Base-by-base conservation (phyloP, 2,113 vertebrate genomes). In the Neogobius melanostomus region DNA sequence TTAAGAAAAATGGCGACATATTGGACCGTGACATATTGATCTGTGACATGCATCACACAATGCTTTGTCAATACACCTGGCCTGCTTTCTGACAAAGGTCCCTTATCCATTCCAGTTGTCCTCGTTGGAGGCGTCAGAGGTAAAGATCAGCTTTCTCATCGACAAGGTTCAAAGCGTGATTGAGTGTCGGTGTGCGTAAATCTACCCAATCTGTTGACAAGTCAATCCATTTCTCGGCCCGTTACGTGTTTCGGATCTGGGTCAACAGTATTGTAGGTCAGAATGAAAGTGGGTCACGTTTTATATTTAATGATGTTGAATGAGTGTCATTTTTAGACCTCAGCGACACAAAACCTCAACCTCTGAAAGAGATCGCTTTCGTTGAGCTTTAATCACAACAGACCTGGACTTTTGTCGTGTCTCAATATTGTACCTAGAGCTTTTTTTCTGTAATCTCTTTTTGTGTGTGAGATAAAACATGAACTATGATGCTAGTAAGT, bases 191-290 rank as follows among this genome's bases (percentile, higher is more conserved):
- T 82, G 68, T 56, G 63, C 63, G 67, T 17, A 46, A 43, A 68
- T 76, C 57, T 69, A 81, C 86, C 8, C 71, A 80, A 68, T 75
- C n/a, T 1, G 45, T 67, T 74, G 86, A 78, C 82, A 76, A 83
- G 84, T 2, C 56, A 1, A 88, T 85, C 81, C 28, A 77, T 85
- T 82, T 68, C 42, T 67, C 66, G n/a, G 63, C 68, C 59, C 52
- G 59, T 82, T 74, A 75, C 74, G 77, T 68, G 45, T 68, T 36
- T 69, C 57, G 75, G 71, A 80, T 79, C 61, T 83, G 36, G 80
- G 87, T 81, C 67, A 65, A 63, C 48, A 47, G 57, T 15, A 6
- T 53, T 16, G 6, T 44, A 63, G n/a, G 16, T 12, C 14, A 61
- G 8, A 49, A 10, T 6, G 11, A 8, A 86, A 80, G 66, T 79